Conservation (phyloP, 2,113 vertebrate species). For the Naja naja region DNA sequence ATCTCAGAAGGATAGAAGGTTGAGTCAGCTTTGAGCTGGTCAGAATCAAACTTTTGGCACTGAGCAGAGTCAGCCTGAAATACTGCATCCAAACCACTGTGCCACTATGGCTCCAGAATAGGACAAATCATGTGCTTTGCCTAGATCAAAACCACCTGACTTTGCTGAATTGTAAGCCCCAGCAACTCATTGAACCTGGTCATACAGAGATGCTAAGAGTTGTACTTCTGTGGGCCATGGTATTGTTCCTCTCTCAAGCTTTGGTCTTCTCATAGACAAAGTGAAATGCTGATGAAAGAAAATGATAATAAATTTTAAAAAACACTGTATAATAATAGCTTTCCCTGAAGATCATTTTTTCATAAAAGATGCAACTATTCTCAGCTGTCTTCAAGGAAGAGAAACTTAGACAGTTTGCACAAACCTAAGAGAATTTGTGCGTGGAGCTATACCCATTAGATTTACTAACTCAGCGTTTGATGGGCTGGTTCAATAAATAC, state of each 20-base stretch:
- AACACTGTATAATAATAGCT: background rate
- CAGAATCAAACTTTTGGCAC: background rate
- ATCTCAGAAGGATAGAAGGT: too few species aligned
- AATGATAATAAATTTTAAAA: background rate
- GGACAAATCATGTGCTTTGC: background rate
- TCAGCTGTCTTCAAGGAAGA: background rate
- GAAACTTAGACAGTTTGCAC: background rate
- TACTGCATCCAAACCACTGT: background rate
- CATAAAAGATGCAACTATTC: background rate
- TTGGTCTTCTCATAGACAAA: background rate
- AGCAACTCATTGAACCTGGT: background rate
- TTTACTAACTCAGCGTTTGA: background rate
- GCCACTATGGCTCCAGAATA: background rate
- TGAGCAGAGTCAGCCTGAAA: background rate
- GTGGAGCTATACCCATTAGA: background rate
- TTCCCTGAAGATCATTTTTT: background rate
- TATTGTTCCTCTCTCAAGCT: background rate
- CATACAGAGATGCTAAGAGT: background rate
- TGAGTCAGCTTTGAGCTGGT: background rate
- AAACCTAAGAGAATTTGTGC: background rate
- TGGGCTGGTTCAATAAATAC: background rate
- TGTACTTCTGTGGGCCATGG: background rate
- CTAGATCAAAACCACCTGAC: background rate
- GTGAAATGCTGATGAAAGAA: background rate
- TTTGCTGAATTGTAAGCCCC: background rate